These are phyloP conservation scores for Candoia aspera DNA, from an alignment of 2,113 vertebrate genomes.

Conservation along the genomic window DNA sequence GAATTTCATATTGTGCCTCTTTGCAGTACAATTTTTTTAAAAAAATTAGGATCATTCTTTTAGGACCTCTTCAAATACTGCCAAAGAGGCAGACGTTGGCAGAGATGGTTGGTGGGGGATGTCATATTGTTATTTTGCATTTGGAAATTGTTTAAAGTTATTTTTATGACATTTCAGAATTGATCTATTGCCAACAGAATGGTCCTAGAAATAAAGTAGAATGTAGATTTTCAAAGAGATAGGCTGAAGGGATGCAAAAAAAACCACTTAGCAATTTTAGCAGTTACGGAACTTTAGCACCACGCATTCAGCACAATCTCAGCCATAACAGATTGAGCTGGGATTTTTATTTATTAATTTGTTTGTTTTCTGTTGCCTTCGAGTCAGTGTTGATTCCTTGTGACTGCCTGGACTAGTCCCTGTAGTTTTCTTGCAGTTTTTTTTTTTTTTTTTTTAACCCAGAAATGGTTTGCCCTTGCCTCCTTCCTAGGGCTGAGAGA, in stretches of 20 bases:
- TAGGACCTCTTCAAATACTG: not conserved
- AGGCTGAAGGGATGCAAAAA: slow-evolving; percentile 53
- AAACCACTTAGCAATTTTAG: slow-evolving; percentile 68
- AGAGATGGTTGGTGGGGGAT: not conserved
- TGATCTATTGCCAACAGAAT: slow-evolving; percentile 39
- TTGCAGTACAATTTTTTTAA: not conserved
- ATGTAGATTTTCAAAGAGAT: slow-evolving; percentile 48
- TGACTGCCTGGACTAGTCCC: not conserved
- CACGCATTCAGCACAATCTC: slow-evolving; percentile 48
- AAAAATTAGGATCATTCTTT: not conserved
- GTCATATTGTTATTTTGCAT: not conserved
- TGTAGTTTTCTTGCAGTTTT: not conserved
- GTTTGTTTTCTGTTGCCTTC: not conserved
- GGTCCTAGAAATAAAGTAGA: slow-evolving; percentile 44
- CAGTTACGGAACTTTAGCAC: slow-evolving; percentile 62
- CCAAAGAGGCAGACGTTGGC: not conserved
- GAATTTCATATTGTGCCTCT: not conserved
- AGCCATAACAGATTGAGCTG: not conserved
- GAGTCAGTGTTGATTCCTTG: not conserved
- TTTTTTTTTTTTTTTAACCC: too few species aligned
- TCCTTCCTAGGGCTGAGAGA: not conserved
- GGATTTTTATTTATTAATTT: not conserved
- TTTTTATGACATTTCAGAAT: slow-evolving; percentile 18
- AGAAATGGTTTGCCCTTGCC: not conserved
- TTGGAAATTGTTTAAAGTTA: not conserved